Percentiles rank a stretch among this genome's conserved stretches.
These are phyloP conservation scores for Opisthocomus hoazin DNA, from an alignment of 2,113 vertebrate genomes.

Conservation along the genomic window DNA sequence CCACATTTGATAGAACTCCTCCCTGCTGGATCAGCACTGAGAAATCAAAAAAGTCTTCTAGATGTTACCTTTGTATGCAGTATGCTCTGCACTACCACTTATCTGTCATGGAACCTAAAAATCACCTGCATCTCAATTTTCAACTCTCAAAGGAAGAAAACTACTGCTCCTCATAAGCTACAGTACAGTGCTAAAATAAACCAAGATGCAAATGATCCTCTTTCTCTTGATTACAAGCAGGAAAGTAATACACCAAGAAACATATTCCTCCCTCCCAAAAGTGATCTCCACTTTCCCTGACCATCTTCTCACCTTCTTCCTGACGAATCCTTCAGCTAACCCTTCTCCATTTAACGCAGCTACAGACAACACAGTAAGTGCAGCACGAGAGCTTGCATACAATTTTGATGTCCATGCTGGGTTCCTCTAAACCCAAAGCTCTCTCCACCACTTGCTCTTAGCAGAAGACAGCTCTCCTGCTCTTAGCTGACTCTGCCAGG, in stretches of 20 bases:
- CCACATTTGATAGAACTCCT: too few relatives aligned
- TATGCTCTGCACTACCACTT: background rate
- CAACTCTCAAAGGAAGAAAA: background rate
- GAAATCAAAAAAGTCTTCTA: background rate
- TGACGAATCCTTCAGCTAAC: background rate
- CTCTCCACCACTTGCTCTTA: background rate
- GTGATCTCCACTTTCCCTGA: too few relatives aligned
- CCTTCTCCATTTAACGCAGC: background rate
- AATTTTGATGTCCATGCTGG: too few relatives aligned
- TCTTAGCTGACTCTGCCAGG: too few relatives aligned
- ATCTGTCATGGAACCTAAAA: background rate
- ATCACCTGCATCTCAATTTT: background rate
- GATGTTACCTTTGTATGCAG: too few relatives aligned
- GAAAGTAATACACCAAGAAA: background rate
- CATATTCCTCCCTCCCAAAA: background rate
- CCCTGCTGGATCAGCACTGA: background rate
- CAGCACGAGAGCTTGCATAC: accelerated
- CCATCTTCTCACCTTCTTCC: background rate
- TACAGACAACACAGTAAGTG: background rate
- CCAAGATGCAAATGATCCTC: accelerated
- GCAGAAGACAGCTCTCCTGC: background rate
- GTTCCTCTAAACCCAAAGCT: background rate
- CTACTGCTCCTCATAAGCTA: background rate
- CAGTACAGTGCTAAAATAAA: background rate
- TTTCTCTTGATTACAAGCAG: background rate